These are phyloP conservation scores for Anastrepha ludens DNA, from an alignment of 1,140 invertebrate species.

Conservation along the genomic window DNA sequence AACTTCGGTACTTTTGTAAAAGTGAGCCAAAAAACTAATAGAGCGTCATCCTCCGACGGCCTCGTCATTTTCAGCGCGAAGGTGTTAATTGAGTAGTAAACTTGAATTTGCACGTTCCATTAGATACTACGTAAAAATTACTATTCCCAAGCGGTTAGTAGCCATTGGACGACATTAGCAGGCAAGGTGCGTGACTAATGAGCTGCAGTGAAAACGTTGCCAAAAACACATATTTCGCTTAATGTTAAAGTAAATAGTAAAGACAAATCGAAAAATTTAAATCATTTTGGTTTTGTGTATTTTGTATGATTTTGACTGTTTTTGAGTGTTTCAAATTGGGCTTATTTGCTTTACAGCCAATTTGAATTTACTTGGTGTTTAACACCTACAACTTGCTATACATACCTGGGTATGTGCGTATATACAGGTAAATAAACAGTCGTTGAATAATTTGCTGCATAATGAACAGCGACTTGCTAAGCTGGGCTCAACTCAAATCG, in stretches of 20 bases:
- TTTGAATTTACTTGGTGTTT: slow-evolving; percentile 17
- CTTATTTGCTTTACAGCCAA: slow-evolving; percentile 20
- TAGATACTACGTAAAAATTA: not conserved
- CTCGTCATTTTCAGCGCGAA: not conserved
- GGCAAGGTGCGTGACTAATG: slow-evolving; percentile 35
- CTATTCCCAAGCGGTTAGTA: slow-evolving; percentile 23
- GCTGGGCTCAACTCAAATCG: not conserved
- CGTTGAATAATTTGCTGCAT: not conserved
- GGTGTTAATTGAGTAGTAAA: slow-evolving; percentile 51
- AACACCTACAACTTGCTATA: not conserved
- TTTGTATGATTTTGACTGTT: not conserved
- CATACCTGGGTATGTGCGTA: too few species aligned
- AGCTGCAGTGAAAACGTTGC: slow-evolving; percentile 14
- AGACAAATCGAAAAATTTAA: not conserved
- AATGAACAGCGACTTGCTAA: not conserved
- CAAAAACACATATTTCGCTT: not conserved
- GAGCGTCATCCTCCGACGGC: not conserved
- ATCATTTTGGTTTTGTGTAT: not conserved
- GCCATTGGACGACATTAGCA: not conserved
- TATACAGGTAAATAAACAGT: slow-evolving; percentile 3
- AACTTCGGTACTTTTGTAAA: slow-evolving; percentile 40
- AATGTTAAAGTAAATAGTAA: not conserved
- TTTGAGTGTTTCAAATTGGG: not conserved
- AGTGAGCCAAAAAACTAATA: not conserved
- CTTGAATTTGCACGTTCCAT: slow-evolving; percentile 11